These are phyloP conservation scores for Clistopyga incitator DNA, from an alignment of 2,888 invertebrate species.

Conservation along the genomic window DNA sequence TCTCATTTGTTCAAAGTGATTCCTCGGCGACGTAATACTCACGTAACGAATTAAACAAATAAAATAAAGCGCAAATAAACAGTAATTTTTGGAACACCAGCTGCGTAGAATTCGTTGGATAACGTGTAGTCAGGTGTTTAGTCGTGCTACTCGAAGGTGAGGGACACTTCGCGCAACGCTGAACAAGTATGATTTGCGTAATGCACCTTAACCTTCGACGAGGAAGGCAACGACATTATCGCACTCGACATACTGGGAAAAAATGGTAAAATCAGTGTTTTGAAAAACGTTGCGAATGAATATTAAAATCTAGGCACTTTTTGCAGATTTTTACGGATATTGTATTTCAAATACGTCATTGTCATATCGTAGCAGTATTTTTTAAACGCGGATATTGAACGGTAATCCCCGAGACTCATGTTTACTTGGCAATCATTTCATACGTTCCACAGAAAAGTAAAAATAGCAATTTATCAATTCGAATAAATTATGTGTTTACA, in stretches of 20 bases:
- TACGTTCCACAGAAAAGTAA: no score
- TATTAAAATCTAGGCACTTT: no score
- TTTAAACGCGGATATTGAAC: no score
- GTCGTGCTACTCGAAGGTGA: not conserved
- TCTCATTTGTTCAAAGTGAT: not conserved
- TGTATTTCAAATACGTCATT: no score
- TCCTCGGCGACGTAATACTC: not conserved
- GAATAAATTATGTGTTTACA: no score
- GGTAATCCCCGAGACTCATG: no score
- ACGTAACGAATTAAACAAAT: not conserved
- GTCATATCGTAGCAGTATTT: no score
- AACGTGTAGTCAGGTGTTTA: constrained; percentile 33
- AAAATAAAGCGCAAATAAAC: constrained; percentile 8
- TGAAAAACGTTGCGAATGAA: no score
- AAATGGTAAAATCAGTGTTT: not conserved
- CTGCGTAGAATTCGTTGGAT: not conserved
- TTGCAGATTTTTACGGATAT: no score
- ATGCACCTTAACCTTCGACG: constrained; percentile 7
- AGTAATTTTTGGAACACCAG: not conserved
- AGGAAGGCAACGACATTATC: not conserved
- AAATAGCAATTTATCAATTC: no score
- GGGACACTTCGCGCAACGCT: not conserved
- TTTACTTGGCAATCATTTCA: no score
- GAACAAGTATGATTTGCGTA: not conserved
- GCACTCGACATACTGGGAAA: not conserved